Percentiles rank a stretch among this genome's conserved stretches.
These are phyloP conservation scores for Drosophila chauvacae DNA, from an alignment of 1,140 invertebrate genomes.

Conservation along the genomic window DNA sequence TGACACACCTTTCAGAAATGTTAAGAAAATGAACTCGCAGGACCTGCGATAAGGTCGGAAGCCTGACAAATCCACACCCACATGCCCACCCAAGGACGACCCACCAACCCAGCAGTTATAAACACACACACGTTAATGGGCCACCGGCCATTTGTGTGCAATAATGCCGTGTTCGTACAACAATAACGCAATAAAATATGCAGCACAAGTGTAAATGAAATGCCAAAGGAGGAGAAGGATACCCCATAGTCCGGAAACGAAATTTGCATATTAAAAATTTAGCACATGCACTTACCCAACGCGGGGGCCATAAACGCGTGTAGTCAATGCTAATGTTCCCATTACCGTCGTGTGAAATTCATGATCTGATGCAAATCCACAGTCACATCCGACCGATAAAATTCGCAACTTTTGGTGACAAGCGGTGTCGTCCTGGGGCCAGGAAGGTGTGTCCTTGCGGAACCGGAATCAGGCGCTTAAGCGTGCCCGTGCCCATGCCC, in stretches of 20 bases:
- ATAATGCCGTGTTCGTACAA: conserved; percentile 58
- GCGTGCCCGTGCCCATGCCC: not conserved
- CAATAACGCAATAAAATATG: conserved; percentile 70
- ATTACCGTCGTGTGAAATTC: conserved; percentile 76
- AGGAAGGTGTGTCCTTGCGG: not conserved
- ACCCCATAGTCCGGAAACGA: conserved; percentile 6
- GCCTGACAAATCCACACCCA: conserved; percentile 3
- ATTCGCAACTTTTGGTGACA: conserved; percentile 80
- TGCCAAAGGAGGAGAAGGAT: conserved; percentile 39
- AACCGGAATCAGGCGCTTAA: conserved; percentile 25
- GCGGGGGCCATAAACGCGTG: conserved; percentile 63
- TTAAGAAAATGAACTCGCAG: conserved; percentile 55
- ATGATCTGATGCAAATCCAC: conserved; percentile 77
- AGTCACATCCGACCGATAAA: conserved; percentile 71
- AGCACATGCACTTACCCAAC: conserved; percentile 68
- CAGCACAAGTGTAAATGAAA: conserved; percentile 79
- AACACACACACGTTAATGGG: conserved; percentile 48
- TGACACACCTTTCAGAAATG: conserved; percentile 37
- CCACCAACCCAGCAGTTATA: conserved; percentile 22
- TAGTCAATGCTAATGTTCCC: conserved; percentile 78
- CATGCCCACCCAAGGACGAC: not conserved
- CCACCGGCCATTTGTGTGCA: conserved; percentile 74
- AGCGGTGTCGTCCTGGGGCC: conserved; percentile 35
- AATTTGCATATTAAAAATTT: conserved; percentile 81
- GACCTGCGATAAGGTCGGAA: conserved; percentile 11